phyloP scores from a whole-genome alignment of 2,797 vertebrate genomes.

The Champsocephalus gunnari region DNA sequence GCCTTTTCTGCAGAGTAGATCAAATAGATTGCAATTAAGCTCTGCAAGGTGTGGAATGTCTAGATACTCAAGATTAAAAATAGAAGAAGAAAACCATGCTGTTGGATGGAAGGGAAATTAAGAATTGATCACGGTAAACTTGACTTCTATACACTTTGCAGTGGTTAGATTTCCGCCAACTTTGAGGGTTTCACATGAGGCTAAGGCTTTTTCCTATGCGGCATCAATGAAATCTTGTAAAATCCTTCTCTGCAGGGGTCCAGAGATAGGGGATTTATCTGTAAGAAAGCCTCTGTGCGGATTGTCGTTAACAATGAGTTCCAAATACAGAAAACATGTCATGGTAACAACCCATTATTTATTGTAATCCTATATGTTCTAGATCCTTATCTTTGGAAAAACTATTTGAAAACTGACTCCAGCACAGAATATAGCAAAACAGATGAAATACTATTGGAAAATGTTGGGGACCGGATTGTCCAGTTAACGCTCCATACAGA shows the following conservation, averaged over 20 bases:
- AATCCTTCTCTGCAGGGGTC: slow-evolving; percentile 13
- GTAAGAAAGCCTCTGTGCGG: not conserved
- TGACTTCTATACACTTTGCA: slow-evolving; percentile 29
- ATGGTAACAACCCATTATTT: not conserved
- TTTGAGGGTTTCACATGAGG: slow-evolving; percentile 34
- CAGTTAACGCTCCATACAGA: not conserved
- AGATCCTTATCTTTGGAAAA: not conserved
- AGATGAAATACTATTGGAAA: slow-evolving; percentile 14
- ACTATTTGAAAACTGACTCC: not conserved
- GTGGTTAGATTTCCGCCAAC: slow-evolving; percentile 22
- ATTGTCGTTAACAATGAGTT: slow-evolving; percentile 19
- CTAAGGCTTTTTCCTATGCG: slow-evolving; percentile 23
- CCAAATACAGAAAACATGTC: not conserved
- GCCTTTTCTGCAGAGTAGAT: slow-evolving; percentile 47
- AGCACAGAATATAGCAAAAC: not conserved
- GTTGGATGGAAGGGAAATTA: slow-evolving; percentile 35
- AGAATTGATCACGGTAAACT: slow-evolving; percentile 47
- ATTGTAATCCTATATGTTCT: slow-evolving; percentile 3
- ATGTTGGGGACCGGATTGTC: slow-evolving; percentile 5
- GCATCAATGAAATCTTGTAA: slow-evolving; percentile 19
- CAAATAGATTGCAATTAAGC: slow-evolving; percentile 70
- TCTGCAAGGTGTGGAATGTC: slow-evolving; percentile 42
- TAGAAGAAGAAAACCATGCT: slow-evolving; percentile 12
- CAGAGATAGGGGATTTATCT: slow-evolving; percentile 29
- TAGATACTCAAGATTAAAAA: slow-evolving; percentile 41